Conservation (phyloP, 2,113 vertebrate genomes). For the Nesogale talazaci region DNA sequence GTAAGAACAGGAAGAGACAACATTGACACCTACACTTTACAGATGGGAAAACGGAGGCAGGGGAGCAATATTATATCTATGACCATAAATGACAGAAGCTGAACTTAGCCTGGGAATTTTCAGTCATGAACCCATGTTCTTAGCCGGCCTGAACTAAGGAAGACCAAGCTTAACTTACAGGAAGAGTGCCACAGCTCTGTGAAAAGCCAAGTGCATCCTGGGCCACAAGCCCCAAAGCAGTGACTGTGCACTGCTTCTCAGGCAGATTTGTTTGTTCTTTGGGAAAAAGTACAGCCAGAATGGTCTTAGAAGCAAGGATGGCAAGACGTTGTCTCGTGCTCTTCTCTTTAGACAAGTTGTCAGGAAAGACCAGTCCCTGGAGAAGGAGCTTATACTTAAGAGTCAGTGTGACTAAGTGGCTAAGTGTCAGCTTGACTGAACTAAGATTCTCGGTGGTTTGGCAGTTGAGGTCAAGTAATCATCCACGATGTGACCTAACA, state of each 20-base stretch:
- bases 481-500: too few relatives aligned
- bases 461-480: too few relatives aligned
- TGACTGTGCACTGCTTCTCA: too few relatives aligned
- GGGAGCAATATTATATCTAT: rapidly evolving
- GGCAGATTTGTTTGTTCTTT: not conserved
- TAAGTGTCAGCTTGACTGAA: too few relatives aligned
- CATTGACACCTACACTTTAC: not conserved
- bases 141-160: not conserved
- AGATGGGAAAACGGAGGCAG: not conserved
- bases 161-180: not conserved
- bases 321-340: too few relatives aligned
- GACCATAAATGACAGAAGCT: not conserved
- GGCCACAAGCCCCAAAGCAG: not conserved
- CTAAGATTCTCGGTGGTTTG: too few relatives aligned
- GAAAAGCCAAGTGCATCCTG: not conserved
- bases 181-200: not conserved
- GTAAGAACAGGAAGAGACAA: not conserved
- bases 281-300: too few relatives aligned
- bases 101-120: not conserved
- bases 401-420: too few relatives aligned
- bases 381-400: too few relatives aligned
- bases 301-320: too few relatives aligned
- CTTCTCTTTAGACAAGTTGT: too few relatives aligned
- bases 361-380: too few relatives aligned
- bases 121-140: not conserved